phyloP scores from a whole-genome alignment of 2,888 invertebrate species.

The Lordiphosa andalusiaca region DNA sequence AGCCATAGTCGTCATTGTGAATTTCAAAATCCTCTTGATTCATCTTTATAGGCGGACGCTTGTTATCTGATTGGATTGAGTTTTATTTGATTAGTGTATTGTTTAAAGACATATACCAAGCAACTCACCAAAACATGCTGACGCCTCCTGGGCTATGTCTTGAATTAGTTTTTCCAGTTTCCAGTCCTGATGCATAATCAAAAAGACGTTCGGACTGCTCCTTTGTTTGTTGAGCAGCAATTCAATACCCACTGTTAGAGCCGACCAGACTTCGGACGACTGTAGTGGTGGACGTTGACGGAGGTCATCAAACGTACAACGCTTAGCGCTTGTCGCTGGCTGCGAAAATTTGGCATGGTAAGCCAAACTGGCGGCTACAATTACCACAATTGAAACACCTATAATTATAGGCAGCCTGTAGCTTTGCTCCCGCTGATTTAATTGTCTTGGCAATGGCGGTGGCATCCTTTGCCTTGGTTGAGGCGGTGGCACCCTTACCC shows the following conservation, averaged over 20 bases:
- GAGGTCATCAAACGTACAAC: slow-evolving; percentile 56
- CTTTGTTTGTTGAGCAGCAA: slow-evolving; percentile 58
- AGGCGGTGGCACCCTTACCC: no score
- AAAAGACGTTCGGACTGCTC: slow-evolving; percentile 60
- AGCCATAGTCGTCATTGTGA: slow-evolving; percentile 66
- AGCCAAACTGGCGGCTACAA: not conserved
- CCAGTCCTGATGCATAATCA: slow-evolving; percentile 61
- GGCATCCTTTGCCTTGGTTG: no score
- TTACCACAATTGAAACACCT: not conserved
- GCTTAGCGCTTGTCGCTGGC: slow-evolving; percentile 14
- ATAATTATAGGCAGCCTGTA: no score
- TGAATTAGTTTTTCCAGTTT: slow-evolving; percentile 45
- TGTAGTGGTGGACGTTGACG: slow-evolving; percentile 45
- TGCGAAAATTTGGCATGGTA: no score
- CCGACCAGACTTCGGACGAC: slow-evolving; percentile 51
- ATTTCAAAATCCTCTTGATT: slow-evolving; percentile 57
- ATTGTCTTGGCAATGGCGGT: no score
- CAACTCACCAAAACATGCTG: slow-evolving; percentile 72
- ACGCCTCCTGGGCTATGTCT: slow-evolving; percentile 61
- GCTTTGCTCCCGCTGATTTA: no score
- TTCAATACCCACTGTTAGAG: slow-evolving; percentile 58
- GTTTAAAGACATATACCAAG: no score
- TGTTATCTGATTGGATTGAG: slow-evolving; percentile 35
- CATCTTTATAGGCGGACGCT: slow-evolving; percentile 52
- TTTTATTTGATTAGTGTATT: no score